Base-by-base conservation (phyloP, 2,888 invertebrate genomes). In the Apamea anceps region DNA sequence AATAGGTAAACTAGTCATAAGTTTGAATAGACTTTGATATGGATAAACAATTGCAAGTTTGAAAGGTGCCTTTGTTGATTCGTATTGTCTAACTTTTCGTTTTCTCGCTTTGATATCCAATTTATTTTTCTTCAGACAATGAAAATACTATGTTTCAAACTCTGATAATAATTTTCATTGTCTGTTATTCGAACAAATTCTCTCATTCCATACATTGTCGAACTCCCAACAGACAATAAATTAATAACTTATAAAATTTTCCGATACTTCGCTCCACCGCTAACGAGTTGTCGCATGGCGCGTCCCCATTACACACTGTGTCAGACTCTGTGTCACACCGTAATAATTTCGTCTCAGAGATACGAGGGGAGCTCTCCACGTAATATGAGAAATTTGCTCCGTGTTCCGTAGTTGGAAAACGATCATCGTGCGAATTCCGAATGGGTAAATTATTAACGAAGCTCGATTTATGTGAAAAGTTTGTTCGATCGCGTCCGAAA, bases 381-480 rank as follows among this genome's bases (percentile, higher is more conserved):
- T 83, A 80, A 73, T 79, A 81, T 83, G 77, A 80, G 73, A 81
- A 82, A 83, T 78, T 81, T 80, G 48, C 66, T 86, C 85, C 63
- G 81, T 85, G 89, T 85, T 80, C 73, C 67, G 68, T 85, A 76
- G 82, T 82, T 85, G 89, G 88, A 90, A 91, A 89, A 87, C 89
- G 84, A 80, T 87, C 81, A 85, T 78, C 72, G 80, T 82, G 77
- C 84, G 88, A 91, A 92, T 90, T 91, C 91, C 88, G 90, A 93
- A 94, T 92, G 90, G 91, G 90, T 93, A 93, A 94, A 94, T 93
- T 95, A 94, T 94, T 94, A 94, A 93, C 93, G 93, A 92, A 91
- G 89, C 91, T 88, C 93, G 93, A 95, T 95, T 95, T 95, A 95
- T 95, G 94, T 91, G 91, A 72, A 93, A 95, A 95, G 92, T 95